Evolutionary conservation across 37 sponge, comb jelly and placozoan genomes (phyloP).

Genomic region (Petrosia ficiformis): DNA sequence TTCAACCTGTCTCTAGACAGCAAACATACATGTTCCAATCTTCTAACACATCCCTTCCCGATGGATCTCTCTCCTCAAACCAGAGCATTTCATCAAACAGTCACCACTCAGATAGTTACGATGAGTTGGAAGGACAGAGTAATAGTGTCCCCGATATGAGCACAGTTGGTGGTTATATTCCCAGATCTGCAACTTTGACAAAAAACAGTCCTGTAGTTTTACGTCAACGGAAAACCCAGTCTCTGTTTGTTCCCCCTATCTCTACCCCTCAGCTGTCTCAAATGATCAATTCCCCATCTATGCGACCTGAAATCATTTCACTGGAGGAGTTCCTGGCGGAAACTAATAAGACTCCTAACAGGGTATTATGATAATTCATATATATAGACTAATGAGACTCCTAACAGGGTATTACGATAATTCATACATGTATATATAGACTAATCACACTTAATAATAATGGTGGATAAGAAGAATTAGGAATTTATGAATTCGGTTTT

Average conservation of each 20-base stretch:
- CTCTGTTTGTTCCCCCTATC: conserved; percentile 18
- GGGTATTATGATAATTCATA: not conserved
- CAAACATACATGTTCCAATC: too few species aligned
- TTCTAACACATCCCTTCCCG: not conserved
- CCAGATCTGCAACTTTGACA: conserved; percentile 20
- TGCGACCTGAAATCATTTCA: conserved; percentile 50
- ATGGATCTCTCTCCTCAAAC: conserved; percentile 56
- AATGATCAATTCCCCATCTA: not conserved
- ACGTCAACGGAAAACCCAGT: conserved; percentile 23
- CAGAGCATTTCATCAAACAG: conserved; percentile 52
- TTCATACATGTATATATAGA: not conserved
- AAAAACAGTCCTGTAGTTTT: conserved; percentile 17
- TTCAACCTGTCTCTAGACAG: too few species aligned
- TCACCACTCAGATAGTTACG: conserved; percentile 30
- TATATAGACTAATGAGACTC: not conserved
- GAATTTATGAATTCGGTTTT: too few species aligned
- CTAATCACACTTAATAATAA: not conserved
- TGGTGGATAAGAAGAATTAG: too few species aligned
- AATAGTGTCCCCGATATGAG: not conserved
- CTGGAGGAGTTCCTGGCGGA: conserved; percentile 80
- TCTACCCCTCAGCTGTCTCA: not conserved
- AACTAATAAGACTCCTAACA: conserved; percentile 69
- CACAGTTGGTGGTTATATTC: not conserved
- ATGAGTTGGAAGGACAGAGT: conserved; percentile 10
- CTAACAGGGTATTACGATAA: not conserved